Evolutionary conservation across 2,888 invertebrate genomes (phyloP).

Genomic region (Formica aserva): DNA sequence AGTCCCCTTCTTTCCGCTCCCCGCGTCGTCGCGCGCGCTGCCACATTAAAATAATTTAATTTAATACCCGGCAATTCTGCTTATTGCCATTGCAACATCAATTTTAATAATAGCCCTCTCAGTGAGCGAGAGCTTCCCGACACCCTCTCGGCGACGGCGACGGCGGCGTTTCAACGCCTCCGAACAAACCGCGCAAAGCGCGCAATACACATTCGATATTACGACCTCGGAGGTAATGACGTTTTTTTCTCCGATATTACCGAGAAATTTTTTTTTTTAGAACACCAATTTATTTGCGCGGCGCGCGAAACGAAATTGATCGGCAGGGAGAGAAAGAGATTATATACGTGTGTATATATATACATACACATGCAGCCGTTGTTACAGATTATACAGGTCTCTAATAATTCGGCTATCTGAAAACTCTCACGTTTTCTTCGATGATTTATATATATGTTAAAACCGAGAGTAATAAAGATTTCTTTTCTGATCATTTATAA

Average conservation of each 20-base stretch:
- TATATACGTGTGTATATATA: neutral
- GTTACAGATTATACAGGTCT: slow-evolving; percentile 47
- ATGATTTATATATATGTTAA: slow-evolving; percentile 36
- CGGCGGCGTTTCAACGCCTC: slow-evolving; percentile 61
- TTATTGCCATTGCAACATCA: slow-evolving; percentile 80
- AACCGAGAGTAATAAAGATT: slow-evolving; percentile 27
- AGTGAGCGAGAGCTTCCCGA: slow-evolving; percentile 69
- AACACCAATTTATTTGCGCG: slow-evolving; percentile 43
- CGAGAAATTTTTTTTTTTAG: slow-evolving; percentile 27
- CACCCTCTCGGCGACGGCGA: slow-evolving; percentile 59
- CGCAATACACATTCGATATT: slow-evolving; percentile 53
- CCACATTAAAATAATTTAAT: slow-evolving; percentile 81
- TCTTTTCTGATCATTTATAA: neutral
- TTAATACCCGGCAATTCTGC: slow-evolving; percentile 81
- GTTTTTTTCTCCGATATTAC: slow-evolving; percentile 53
- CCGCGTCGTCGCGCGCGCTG: slow-evolving; percentile 59
- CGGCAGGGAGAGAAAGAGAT: slow-evolving; percentile 31
- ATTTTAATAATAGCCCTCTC: slow-evolving; percentile 81
- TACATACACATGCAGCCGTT: slow-evolving; percentile 8
- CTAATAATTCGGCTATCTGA: slow-evolving; percentile 48
- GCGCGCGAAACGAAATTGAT: slow-evolving; percentile 42
- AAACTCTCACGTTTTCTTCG: slow-evolving; percentile 20
- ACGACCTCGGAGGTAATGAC: slow-evolving; percentile 54
- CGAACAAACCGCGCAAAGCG: slow-evolving; percentile 51
- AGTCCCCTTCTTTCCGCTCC: slow-evolving; percentile 31